Evolutionary conservation across 1,140 invertebrate species (phyloP).

Genomic region (Whitmania pigra): DNA sequence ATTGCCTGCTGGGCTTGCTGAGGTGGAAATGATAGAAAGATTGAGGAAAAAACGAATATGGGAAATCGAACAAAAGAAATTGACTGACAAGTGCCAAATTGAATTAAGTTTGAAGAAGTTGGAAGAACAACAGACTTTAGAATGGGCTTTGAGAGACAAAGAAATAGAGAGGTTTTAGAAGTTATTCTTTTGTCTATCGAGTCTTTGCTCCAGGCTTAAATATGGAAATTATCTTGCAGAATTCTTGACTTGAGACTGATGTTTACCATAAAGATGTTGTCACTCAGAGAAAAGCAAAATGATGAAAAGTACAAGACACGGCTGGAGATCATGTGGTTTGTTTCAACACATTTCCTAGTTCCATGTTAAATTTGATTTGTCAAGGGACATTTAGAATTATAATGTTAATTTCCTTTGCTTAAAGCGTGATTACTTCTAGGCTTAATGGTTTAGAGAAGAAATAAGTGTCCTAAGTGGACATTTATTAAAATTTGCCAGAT

Average conservation of each 20-base stretch:
- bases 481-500: too few relatives aligned
- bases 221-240: slow-evolving; percentile 27
- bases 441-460: too few relatives aligned
- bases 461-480: too few relatives aligned
- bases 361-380: too few relatives aligned
- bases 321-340: slow-evolving; percentile 40
- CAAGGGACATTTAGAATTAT: too few relatives aligned
- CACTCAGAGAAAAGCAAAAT: slow-evolving; percentile 41
- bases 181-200: neutral
- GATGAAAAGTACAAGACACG: slow-evolving; percentile 40
- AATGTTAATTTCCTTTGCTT: too few relatives aligned
- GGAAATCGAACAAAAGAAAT: slow-evolving; percentile 47
- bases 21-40: slow-evolving; percentile 53
- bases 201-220: neutral
- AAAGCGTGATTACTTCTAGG: too few relatives aligned
- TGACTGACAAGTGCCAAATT: slow-evolving; percentile 45
- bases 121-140: slow-evolving; percentile 51
- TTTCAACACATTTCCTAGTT: neutral
- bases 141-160: slow-evolving; percentile 54
- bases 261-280: slow-evolving; percentile 39
- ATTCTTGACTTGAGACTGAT: slow-evolving; percentile 40
- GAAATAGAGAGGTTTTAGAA: slow-evolving; percentile 43
- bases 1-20: slow-evolving; percentile 51
- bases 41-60: slow-evolving; percentile 48
- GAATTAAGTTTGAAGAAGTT: slow-evolving; percentile 48